Base-by-base conservation (phyloP, 1,140 invertebrate genomes). In the Agraylea sexmaculata region DNA sequence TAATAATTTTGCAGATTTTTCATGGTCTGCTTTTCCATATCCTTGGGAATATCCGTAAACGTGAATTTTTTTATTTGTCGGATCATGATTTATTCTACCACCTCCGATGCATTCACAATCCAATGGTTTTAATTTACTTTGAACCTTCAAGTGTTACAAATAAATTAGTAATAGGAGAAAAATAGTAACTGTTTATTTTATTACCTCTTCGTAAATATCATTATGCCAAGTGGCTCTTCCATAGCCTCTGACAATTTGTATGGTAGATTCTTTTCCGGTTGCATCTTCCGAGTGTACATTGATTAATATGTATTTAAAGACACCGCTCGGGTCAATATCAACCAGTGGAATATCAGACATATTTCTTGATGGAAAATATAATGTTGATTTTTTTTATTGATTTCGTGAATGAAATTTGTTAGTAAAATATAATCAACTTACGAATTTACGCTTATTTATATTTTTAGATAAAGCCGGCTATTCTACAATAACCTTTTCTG, bases 21-120 rank as follows among this genome's bases (percentile, higher is more conserved):
- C 57, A 65, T 92, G 88, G 61, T 93, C 83, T 13, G 87, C 87
- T 61, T 77, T 77, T 1, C 88, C 88, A 58, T 77, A 92, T 3
- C 81, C 84, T 73, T 85, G 78, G 13, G 87, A 92, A 58, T 89
- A 89, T 36, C 87, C 87, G 62, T 85, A 91, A 44, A 93, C 83
- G 51, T 80, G 71, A 32, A 93, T 74, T 35, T 67, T 73, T 54
- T 87, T 88, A n/a, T 71, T 66, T 2, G 63, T 64, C 1, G 78
- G 56, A 27, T 86, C 73, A 58, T 89, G 84, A 15, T 77, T 66
- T 50, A 93, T 91, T 51, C 86, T 69, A 12, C 89, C 89, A 40
- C 88, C 88, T 6, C 88, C 88, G 7, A 85, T 53, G 54, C 83
- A 84, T 50, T 86, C 77, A 49, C 73, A 70, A 37, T 79, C 73